Evolutionary conservation across 2,113 vertebrate genomes (phyloP).

Genomic region (Loxodonta africana): DNA sequence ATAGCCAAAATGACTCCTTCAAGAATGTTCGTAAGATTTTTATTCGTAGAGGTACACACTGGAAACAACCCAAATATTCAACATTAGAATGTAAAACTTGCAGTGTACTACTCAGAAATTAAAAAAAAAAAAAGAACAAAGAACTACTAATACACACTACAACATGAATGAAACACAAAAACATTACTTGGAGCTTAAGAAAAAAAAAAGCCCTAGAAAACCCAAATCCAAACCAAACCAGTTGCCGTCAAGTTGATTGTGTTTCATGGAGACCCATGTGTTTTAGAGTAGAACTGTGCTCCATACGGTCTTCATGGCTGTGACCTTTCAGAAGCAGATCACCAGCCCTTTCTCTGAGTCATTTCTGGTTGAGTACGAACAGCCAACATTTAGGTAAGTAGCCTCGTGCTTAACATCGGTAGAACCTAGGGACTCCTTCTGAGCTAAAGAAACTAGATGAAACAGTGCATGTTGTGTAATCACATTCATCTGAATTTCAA

Average conservation of each 20-base stretch:
- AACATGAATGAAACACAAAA: not conserved
- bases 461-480: not conserved
- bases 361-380: not conserved
- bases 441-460: not conserved
- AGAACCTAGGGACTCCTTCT: not conserved
- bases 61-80: not conserved
- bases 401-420: too few species aligned
- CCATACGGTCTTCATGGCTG: not conserved
- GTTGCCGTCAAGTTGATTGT: not conserved
- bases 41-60: not conserved
- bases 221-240: not conserved
- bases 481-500: conserved; percentile 3
- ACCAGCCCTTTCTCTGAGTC: not conserved
- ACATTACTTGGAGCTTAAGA: not conserved
- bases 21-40: conserved; percentile 7
- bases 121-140: conserved; percentile 4
- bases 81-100: conserved; percentile 5
- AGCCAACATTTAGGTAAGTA: too few species aligned
- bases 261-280: not conserved
- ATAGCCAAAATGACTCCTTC: not conserved
- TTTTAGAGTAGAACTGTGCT: not conserved
- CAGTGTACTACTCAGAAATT: not conserved
- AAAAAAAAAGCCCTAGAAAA: not conserved
- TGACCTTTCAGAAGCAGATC: not conserved
- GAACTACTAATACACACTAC: not conserved